A percentile compares a stretch with the other conserved stretches of the same genome.
These are phyloP conservation scores for Martes martes DNA, from an alignment of 2,113 vertebrate genomes.

Conservation along the genomic window DNA sequence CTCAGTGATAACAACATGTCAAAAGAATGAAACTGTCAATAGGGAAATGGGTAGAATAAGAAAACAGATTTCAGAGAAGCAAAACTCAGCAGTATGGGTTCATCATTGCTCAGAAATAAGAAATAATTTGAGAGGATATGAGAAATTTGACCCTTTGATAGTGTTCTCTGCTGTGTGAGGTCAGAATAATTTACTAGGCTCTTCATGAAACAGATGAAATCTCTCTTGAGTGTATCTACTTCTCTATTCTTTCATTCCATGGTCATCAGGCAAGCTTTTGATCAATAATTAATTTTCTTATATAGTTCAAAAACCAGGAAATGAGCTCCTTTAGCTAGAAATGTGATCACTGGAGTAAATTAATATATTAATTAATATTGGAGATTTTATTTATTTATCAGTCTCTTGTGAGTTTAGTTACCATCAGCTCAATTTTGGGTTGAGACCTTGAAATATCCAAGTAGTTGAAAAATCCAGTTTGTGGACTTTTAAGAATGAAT, in stretches of 20 bases:
- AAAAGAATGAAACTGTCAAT: background rate
- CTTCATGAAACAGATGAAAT: conserved; percentile 5
- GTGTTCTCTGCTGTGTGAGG: background rate
- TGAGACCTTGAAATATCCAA: background rate
- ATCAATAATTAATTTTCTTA: conserved; percentile 60
- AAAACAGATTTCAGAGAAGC: background rate
- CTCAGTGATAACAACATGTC: background rate
- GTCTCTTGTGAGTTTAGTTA: conserved; percentile 19
- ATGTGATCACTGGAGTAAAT: conserved; percentile 8
- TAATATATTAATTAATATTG: conserved; percentile 27
- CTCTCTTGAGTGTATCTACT: background rate
- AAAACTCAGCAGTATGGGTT: background rate
- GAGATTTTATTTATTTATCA: conserved; percentile 56
- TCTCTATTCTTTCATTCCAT: conserved; percentile 27
- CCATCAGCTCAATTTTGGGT: background rate
- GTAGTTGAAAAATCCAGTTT: background rate
- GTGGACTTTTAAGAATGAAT: background rate
- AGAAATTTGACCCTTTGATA: background rate
- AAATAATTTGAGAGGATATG: background rate
- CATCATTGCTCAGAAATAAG: background rate
- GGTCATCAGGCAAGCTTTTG: conserved; percentile 49
- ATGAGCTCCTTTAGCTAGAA: background rate
- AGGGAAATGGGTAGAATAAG: background rate
- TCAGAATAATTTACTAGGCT: conserved; percentile 38
- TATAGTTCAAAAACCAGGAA: conserved; percentile 34